Evolutionary conservation across 2,888 invertebrate genomes (phyloP).

Genomic region (Agrochola macilenta): DNA sequence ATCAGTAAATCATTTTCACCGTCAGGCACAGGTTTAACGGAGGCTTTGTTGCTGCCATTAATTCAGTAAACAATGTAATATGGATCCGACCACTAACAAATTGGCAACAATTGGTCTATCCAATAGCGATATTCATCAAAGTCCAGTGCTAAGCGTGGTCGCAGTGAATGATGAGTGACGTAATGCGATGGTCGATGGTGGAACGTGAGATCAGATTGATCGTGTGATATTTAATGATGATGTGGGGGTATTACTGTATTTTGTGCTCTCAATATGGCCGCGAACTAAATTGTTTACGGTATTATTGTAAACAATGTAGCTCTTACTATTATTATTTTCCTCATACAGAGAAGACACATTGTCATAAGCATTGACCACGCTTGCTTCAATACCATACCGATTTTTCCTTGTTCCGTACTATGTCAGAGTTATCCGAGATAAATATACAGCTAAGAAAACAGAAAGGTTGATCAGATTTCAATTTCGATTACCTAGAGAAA

Average conservation of each 20-base stretch:
- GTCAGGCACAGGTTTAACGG: slow-evolving; percentile 65
- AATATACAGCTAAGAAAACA: background rate
- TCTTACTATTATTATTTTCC: background rate
- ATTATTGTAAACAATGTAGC: background rate
- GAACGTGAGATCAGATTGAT: slow-evolving; percentile 58
- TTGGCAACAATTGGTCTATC: slow-evolving; percentile 74
- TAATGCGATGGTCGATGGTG: slow-evolving; percentile 45
- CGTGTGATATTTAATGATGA: slow-evolving; percentile 47
- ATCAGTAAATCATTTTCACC: slow-evolving; percentile 67
- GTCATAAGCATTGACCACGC: background rate
- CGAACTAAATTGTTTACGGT: background rate
- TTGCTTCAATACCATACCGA: too few species aligned
- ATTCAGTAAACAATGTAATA: slow-evolving; percentile 76
- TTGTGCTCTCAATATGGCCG: background rate
- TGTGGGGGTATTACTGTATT: slow-evolving; percentile 12
- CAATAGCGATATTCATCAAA: slow-evolving; percentile 73
- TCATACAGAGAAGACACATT: background rate
- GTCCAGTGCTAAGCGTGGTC: slow-evolving; percentile 64
- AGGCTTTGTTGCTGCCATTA: slow-evolving; percentile 70
- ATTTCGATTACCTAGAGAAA: background rate
- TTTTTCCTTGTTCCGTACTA: background rate
- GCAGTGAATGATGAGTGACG: slow-evolving; percentile 54
- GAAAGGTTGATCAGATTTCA: background rate
- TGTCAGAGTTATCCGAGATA: background rate
- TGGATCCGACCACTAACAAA: slow-evolving; percentile 76